Base-by-base conservation (phyloP, 2,113 vertebrate species). In the Pterocles orientalis region DNA sequence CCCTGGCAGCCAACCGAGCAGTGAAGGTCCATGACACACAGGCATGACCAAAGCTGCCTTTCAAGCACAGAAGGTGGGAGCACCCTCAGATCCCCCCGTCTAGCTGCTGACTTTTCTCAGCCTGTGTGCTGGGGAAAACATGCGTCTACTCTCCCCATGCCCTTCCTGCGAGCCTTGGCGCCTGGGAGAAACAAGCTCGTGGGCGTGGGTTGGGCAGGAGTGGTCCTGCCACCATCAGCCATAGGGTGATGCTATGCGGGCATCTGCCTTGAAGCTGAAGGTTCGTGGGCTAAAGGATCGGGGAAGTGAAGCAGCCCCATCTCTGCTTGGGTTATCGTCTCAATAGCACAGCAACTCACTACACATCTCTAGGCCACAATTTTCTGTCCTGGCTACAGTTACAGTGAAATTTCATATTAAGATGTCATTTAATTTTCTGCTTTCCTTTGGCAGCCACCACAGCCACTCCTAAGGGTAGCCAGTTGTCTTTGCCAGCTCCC, bases 121-220 rank as follows among this genome's bases (percentile, higher is more conserved):
- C 21, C 82, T 23, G 41, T 5, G 41, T 12, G n/a, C 60, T 23
- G 18, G 41, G 18, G 12, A 41, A 28, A 51, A n/a, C 12, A 14
- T 6, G 18, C 3, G 0, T 29, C 23, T 33, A 14, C 14, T 14
- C 48, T 65, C 51, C 29, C 14, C n/a, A 4, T 0, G 1, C 28
- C 60, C 11, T 21, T 57, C 23, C 41, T 48, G 51, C 60, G 33
- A 57, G 51, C n/a, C 29, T 41, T 57, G 51, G 18, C 5, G 7
- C 51, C n/a, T 50, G 60, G 1, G 0, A 51, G n/a, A 66, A 66
- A 29, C 19, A 10, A 29, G 51, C 34, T n/a, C 7, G 5, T 1
- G 14, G 41, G 33, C 26, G 18, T 5, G 9, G 33, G 23, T 4
- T 61, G 47, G 54, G 64, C 51, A 34, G 10, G 24, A 25, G 10